phyloP scores from a whole-genome alignment of 2,888 invertebrate genomes.

The Tetrapedia diversipes region DNA sequence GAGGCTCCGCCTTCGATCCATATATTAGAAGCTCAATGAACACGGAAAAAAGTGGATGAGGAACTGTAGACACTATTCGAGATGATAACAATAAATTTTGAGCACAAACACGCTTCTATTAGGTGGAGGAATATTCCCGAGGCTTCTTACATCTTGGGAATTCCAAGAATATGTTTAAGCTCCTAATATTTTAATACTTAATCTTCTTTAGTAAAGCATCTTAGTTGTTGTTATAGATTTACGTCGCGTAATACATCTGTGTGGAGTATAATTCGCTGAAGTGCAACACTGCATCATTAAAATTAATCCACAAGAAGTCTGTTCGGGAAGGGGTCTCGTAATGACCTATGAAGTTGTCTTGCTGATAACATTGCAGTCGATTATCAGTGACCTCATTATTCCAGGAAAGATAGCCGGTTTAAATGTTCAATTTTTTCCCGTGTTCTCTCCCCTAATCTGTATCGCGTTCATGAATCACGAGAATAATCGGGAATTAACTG shows the following conservation, averaged over 20 bases:
- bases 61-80: no score
- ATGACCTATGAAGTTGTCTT: conserved; percentile 19
- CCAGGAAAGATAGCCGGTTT: conserved; percentile 36
- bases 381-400: conserved; percentile 52
- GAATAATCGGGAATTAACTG: conserved; percentile 4
- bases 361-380: conserved; percentile 27
- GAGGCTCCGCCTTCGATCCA: neutral
- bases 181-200: no score
- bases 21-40: neutral
- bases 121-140: no score
- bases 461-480: conserved; percentile 1
- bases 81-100: no score
- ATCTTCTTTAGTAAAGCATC: no score
- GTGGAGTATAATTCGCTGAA: neutral
- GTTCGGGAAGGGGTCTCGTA: neutral
- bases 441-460: neutral
- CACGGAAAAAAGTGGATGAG: no score
- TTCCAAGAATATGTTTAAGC: no score
- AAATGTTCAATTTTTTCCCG: conserved; percentile 10
- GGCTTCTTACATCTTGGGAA: no score
- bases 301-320: neutral
- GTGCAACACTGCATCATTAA: neutral
- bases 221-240: no score
- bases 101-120: no score
- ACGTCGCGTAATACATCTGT: no score